A percentile compares a stretch with the other conserved stretches of the same genome.
These are phyloP conservation scores for Dinocampus coccinellae DNA, from an alignment of 2,888 invertebrate species.

Conservation along the genomic window DNA sequence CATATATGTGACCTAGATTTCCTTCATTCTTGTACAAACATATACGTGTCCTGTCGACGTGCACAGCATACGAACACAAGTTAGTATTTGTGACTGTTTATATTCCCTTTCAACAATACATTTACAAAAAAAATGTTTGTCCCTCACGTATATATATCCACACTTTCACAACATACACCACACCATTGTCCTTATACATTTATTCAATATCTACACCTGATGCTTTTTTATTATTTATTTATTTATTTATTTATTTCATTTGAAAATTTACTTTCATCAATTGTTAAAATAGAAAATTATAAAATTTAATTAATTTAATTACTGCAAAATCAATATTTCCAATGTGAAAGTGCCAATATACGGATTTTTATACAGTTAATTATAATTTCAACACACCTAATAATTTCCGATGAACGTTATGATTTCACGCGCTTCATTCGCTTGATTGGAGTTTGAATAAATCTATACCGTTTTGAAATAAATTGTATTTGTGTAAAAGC, in stretches of 20 bases:
- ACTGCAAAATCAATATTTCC: background rate
- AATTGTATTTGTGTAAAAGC: background rate
- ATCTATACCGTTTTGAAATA: background rate
- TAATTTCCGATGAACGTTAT: conserved; percentile 5
- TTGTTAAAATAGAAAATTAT: too few relatives aligned
- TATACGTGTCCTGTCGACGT: conserved; percentile 20
- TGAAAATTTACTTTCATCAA: too few relatives aligned
- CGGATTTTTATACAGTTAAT: background rate
- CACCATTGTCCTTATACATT: background rate
- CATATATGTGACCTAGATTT: conserved; percentile 38
- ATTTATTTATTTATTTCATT: too few relatives aligned
- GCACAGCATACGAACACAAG: background rate
- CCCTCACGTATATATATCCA: conserved; percentile 10
- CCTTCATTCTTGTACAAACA: conserved; percentile 24
- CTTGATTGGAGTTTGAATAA: background rate
- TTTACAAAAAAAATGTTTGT: background rate
- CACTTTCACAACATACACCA: background rate
- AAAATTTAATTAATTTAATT: too few relatives aligned
- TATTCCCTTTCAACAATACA: conserved; percentile 17
- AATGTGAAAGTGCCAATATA: too few relatives aligned
- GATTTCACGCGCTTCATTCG: background rate
- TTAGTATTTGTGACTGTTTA: background rate
- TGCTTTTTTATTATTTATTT: too few relatives aligned
- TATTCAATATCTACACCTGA: background rate
- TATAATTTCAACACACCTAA: background rate